Conservation (phyloP, 2,113 vertebrate genomes). For the Nycticorax nycticorax region DNA sequence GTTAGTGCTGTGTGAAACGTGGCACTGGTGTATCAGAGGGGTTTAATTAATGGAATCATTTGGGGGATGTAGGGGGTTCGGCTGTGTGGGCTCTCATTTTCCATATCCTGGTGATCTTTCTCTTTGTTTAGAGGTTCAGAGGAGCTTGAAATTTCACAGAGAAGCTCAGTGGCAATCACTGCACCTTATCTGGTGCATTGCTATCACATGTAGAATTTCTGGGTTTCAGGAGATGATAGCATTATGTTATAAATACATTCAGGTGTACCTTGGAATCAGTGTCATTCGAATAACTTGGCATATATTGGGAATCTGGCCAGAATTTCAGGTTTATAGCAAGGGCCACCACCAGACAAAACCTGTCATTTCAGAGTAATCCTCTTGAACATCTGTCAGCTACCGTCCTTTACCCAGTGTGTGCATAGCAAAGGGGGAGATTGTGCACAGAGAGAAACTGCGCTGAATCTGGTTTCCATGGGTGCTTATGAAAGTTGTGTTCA, state of each 20-base stretch:
- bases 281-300: neutral
- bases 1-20: neutral
- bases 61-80: neutral
- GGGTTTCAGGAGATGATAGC: neutral
- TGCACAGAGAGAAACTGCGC: no score
- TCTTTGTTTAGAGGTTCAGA: neutral
- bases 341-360: neutral
- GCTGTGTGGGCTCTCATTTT: neutral
- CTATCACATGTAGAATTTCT: neutral
- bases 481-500: neutral
- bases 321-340: neutral
- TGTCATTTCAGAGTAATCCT: neutral
- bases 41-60: neutral
- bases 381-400: neutral
- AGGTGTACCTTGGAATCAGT: neutral
- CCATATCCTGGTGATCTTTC: neutral
- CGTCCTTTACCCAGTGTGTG: neutral
- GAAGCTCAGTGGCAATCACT: neutral
- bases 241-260: neutral
- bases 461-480: rapidly evolving
- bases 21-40: neutral
- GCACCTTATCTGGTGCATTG: neutral
- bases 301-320: neutral
- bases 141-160: neutral
- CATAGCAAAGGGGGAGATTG: no score